Percentiles rank a stretch among this genome's conserved stretches.
These are phyloP conservation scores for Poecilia wingei DNA, from an alignment of 2,797 vertebrate species.

Conservation along the genomic window DNA sequence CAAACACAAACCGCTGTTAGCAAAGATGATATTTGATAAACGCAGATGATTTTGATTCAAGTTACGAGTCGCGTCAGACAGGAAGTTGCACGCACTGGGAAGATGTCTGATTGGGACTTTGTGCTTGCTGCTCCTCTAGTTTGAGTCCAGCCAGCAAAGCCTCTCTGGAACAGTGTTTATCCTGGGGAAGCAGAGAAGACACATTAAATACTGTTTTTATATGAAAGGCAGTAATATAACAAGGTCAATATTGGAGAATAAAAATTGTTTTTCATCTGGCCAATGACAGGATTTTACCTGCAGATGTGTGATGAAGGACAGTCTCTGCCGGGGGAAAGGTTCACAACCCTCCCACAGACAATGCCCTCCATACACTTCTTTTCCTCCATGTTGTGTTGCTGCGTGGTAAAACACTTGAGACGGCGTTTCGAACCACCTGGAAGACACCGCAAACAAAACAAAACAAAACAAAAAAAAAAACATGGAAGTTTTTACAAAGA, in stretches of 20 bases:
- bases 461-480: background rate
- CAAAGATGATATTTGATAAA: background rate
- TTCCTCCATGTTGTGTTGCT: constrained; percentile 95
- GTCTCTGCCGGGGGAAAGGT: constrained; percentile 94
- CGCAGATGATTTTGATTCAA: background rate
- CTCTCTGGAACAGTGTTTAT: constrained; percentile 99
- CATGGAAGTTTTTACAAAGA: background rate
- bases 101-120: constrained; percentile 91
- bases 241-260: background rate
- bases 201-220: background rate
- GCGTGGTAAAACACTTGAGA: constrained; percentile 98
- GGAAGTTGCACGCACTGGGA: constrained; percentile 85
- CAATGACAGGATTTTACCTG: constrained; percentile 80
- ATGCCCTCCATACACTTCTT: constrained; percentile 92
- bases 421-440: constrained; percentile 97
- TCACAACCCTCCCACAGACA: constrained; percentile 98
- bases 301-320: constrained; percentile 98
- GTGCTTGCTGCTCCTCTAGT: constrained; percentile 93
- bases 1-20: background rate
- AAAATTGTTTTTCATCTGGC: background rate
- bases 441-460: background rate
- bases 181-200: constrained; percentile 73
- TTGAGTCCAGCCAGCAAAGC: constrained; percentile 95
- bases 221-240: background rate
- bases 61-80: background rate